Base-by-base conservation (phyloP, 2,113 vertebrate species). In the Epinephelus lanceolatus region DNA sequence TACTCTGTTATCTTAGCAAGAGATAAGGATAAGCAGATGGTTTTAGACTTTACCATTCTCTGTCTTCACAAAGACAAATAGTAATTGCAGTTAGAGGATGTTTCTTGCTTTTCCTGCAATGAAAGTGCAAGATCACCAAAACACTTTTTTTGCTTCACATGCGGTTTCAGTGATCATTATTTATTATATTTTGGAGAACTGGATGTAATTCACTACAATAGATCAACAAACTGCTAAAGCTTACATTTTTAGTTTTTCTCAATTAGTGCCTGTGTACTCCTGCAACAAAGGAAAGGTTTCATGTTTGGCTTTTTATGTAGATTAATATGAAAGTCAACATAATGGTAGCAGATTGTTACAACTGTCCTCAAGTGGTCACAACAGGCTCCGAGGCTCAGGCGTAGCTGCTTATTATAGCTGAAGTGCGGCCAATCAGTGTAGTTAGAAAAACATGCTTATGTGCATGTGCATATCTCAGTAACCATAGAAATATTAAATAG, bases 401-500 rank as follows among this genome's bases (percentile, higher is more conserved):
- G 45, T 25, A 71, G 23, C 56, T 60, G 47, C 37, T 49, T 27
- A 53, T 82, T 69, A 77, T 40, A 84, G 53, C 40, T 67, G 30
- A 67, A 45, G 37, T 37, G 40, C 71, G 66, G n/a, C 67, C 56
- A 72, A 59, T 83, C 70, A 70, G 33, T 25, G 23, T 4, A 8
- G 51, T 60, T 30, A 33, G 40, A 11, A 17, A 14, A 5, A 13
- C 17, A 18, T n/a, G 12, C 55, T 37, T 71, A 27, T 77, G 68
- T 67, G 55, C 21, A 0, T 14, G 51, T 63, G 42, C 37, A 49
- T 65, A 59, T 61, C 71, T 63, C 2, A 1, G 74, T 86, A 19
- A 51, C 55, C 73, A 71, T 67, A 62, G 75, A 52, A 71, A 85
- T 70, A 74, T 65, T 30, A 45, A 53, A 27, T 60, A 40, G 62